Evolutionary conservation across 1,140 invertebrate species (phyloP), one percentile per base, ranked within the genome.

Genomic region (Homarus americanus): DNA sequence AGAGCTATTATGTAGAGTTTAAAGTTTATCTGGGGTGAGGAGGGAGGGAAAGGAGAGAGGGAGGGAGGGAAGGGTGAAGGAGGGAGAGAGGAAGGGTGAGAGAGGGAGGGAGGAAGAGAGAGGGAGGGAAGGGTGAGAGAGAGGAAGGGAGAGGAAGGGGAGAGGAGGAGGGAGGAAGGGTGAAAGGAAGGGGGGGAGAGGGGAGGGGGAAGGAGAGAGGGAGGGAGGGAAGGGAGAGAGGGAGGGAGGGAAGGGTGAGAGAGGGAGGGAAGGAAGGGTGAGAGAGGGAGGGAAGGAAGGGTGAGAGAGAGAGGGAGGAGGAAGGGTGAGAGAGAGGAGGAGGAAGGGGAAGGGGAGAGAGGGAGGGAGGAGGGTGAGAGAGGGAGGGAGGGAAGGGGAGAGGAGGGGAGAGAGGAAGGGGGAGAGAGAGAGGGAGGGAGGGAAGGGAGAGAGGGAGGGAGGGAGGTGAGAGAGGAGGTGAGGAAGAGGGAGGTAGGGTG

Each of bases 371-470:
- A 80, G 7, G 38, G 38, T 2, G 1, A 58, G 38, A 40, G 38
- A 7, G 38, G 32, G 28, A 28, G 28, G 72, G 72, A 34, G 72
- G 32, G 72, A 34, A 73, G n/a, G n/a, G n/a, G n/a, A n/a, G n/a
- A n/a, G n/a, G n/a, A n/a, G n/a, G n/a, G n/a, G n/a, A n/a, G n/a
- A n/a, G n/a, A 4, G 12, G n/a, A n/a, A n/a, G n/a, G n/a, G n/a
- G n/a, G n/a, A n/a, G n/a, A n/a, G n/a, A 40, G 80, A 83, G 49
- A 58, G 41, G 58, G 49, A 66, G 58, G 34, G 34, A 58, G 80
- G 41, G 80, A 58, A 41, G 40, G 49, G 41, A 32, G 34, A 69
- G 58, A n/a, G 24, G 40, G 17, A 44, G 32, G 9, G 28, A 63
- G 28, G 28, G 10, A n/a, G 17, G 3, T 53, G 49, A 1, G 40